Evolutionary conservation across 53 echinoderm and acorn worm genomes (phyloP).

Genomic region (Henricia sp.): DNA sequence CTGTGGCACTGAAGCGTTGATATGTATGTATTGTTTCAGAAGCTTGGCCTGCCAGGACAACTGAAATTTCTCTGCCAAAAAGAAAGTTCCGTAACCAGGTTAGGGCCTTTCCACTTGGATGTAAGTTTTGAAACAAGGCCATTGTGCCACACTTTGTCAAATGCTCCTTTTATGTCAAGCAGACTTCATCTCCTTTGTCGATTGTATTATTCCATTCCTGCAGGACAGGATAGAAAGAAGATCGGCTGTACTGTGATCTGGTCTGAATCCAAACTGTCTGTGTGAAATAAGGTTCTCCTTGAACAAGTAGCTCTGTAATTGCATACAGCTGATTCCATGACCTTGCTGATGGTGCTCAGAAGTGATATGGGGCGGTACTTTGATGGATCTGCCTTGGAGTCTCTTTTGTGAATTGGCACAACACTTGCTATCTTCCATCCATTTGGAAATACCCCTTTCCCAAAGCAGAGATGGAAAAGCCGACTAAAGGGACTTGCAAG

Average conservation of each 20-base stretch:
- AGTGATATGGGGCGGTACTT: slow-evolving; percentile 8
- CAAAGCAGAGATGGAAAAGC: too few species aligned
- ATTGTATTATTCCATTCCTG: too few species aligned
- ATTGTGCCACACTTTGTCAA: slow-evolving; percentile 58
- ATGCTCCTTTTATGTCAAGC: slow-evolving; percentile 47
- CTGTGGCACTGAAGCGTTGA: slow-evolving; percentile 44
- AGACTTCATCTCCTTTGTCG: too few species aligned
- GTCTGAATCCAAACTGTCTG: slow-evolving; percentile 18
- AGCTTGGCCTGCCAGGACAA: slow-evolving; percentile 38
- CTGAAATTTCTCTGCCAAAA: slow-evolving; percentile 1
- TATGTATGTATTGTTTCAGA: slow-evolving; percentile 4
- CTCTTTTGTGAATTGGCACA: neutral
- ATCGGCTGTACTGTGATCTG: neutral
- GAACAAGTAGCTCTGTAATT: neutral
- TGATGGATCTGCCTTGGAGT: too few species aligned
- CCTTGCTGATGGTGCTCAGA: slow-evolving; percentile 9
- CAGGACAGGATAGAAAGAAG: neutral
- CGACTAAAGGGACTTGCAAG: too few species aligned
- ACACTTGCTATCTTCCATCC: neutral
- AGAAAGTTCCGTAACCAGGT: slow-evolving; percentile 37
- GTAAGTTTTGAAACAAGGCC: slow-evolving; percentile 50
- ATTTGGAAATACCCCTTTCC: too few species aligned
- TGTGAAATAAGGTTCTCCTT: neutral
- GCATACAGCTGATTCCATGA: slow-evolving; percentile 4
- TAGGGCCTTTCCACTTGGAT: slow-evolving; percentile 51